phyloP scores from a whole-genome alignment of 2,888 invertebrate species.

The Villa cingulata region DNA sequence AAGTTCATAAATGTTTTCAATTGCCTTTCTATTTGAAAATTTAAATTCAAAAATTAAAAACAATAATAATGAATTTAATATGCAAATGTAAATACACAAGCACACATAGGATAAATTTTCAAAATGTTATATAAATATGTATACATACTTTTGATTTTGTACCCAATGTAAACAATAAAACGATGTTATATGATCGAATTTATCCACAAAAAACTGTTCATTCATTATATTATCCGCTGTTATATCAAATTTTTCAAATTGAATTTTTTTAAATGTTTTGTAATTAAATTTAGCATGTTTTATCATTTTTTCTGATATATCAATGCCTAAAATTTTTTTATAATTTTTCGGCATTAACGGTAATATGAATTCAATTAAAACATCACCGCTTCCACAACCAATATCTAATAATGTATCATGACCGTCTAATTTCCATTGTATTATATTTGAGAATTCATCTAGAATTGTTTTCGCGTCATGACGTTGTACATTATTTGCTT shows the following conservation, averaged over 20 bases:
- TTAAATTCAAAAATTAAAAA: no score
- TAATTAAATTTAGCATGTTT: constrained; percentile 46
- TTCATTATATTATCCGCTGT: constrained; percentile 37
- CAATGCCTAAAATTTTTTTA: constrained; percentile 46
- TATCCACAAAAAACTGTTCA: constrained; percentile 17
- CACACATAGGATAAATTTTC: no score
- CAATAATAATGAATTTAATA: background rate
- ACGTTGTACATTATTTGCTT: constrained; percentile 53
- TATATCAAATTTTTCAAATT: constrained; percentile 44
- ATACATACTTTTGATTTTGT: constrained; percentile 50
- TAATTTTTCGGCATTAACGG: constrained; percentile 46
- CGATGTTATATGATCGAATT: constrained; percentile 57
- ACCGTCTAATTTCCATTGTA: constrained; percentile 43
- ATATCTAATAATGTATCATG: constrained; percentile 49
- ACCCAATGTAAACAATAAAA: constrained; percentile 75
- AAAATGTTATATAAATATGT: background rate
- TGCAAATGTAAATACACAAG: no score
- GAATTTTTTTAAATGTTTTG: constrained; percentile 30
- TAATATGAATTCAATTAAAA: constrained; percentile 48
- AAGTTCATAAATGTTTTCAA: constrained; percentile 50
- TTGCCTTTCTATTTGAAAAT: constrained; percentile 46
- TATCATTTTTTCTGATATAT: constrained; percentile 59
- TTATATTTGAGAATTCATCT: constrained; percentile 44
- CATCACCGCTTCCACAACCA: constrained; percentile 62
- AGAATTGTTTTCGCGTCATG: constrained; percentile 50